phyloP scores from a whole-genome alignment of 2,797 vertebrate species.

The Channallabes apus region DNA sequence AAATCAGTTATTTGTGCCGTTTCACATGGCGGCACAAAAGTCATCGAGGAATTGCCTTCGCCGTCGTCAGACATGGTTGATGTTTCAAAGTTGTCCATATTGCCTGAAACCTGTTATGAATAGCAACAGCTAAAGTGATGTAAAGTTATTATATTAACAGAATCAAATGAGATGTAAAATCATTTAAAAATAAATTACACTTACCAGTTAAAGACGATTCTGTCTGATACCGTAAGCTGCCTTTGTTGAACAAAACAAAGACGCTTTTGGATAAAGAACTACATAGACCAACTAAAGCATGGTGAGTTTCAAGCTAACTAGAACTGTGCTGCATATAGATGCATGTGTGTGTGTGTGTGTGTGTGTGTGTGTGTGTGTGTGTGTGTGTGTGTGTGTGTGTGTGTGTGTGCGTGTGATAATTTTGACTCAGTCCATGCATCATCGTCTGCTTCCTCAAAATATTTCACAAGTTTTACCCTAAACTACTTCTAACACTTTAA shows the following conservation, averaged over 20 bases:
- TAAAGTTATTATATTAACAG: not conserved
- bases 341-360: not conserved
- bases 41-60: not conserved
- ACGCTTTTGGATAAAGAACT: not conserved
- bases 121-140: not conserved
- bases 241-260: not conserved
- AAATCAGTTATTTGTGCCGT: slow-evolving; percentile 35
- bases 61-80: not conserved
- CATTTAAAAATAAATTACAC: slow-evolving; percentile 6
- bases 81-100: not conserved
- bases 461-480: not conserved
- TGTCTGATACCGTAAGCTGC: not conserved
- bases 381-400: not conserved
- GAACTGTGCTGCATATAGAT: not conserved
- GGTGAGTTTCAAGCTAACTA: not conserved
- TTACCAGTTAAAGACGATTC: slow-evolving; percentile 15
- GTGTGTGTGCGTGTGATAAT: not conserved
- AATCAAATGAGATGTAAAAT: not conserved
- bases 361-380: not conserved
- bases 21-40: slow-evolving; percentile 30
- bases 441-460: slow-evolving; percentile 28
- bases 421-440: slow-evolving; percentile 36
- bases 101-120: slow-evolving; percentile 22
- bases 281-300: not conserved
- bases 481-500: not conserved